A percentile compares a stretch with the other conserved stretches of the same genome.
Evolutionary conservation across 2,888 invertebrate genomes (phyloP).

Genomic region (Megastigmus dorsalis): DNA sequence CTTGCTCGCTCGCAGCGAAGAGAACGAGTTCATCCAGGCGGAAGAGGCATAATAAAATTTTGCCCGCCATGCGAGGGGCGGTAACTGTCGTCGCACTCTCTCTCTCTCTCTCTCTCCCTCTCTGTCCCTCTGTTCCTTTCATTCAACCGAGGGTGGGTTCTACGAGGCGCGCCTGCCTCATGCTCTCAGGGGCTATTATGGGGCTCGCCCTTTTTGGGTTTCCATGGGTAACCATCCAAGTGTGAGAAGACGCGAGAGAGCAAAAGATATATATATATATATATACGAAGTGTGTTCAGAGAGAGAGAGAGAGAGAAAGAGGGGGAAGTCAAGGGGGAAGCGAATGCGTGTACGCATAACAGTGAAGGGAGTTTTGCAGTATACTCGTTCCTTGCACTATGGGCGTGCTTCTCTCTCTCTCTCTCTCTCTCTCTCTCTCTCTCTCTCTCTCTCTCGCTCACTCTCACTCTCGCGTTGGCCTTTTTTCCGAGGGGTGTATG

Average conservation of each 20-base stretch:
- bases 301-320: too few species aligned
- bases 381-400: neutral
- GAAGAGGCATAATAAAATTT: slow-evolving; percentile 73
- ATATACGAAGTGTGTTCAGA: neutral
- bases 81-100: slow-evolving; percentile 66
- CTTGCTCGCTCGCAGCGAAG: neutral
- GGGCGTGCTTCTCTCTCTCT: neutral
- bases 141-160: slow-evolving; percentile 2
- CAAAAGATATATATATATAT: too few species aligned
- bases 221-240: slow-evolving; percentile 56
- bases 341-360: neutral
- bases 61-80: slow-evolving; percentile 73
- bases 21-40: slow-evolving; percentile 66
- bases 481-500: neutral
- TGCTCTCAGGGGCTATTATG: slow-evolving; percentile 68
- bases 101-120: slow-evolving; percentile 56
- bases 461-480: neutral
- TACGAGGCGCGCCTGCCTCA: neutral
- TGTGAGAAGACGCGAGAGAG: slow-evolving; percentile 28
- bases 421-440: neutral
- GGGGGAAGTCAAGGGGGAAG: too few species aligned
- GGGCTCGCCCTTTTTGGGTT: slow-evolving; percentile 64
- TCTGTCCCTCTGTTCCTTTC: slow-evolving; percentile 50
- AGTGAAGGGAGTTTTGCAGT: neutral
- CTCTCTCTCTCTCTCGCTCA: neutral